Base-by-base conservation (phyloP, 2,888 invertebrate genomes). In the Papilio gigon region DNA sequence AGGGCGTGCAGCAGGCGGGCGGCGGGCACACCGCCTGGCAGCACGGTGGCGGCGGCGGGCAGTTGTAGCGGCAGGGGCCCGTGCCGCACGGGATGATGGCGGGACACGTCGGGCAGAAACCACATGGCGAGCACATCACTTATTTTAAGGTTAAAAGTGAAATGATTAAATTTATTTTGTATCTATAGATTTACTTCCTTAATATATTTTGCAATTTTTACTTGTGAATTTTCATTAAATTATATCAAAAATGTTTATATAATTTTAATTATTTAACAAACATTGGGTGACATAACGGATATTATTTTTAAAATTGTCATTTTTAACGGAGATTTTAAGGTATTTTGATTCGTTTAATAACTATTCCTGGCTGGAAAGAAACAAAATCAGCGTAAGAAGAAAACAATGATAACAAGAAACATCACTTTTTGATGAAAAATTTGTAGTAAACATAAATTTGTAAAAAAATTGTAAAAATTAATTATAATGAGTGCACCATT, bases 401-500 rank as follows among this genome's bases (percentile, higher is more conserved):
- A 67, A 67, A 42, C 4, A 27, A 1, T 27, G 1, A 12, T 58
- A 9, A 30, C 17, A 37, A 12, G 11, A 42, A 17, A 42, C 33
- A 30, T 60, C 67, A 62, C 17, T 42, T 50, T 42, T 63, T 44
- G 27, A 17, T 69, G 20, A 37, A 17, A 64, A 65, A 70, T 65
- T 68, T 60, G 42, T 53, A 30, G n/a, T 64, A 59, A 63, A 67
- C 62, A 17, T 42, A 71, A 65, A 75, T 67, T 67, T 66, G 68
- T 69, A 67, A 75, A 80, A 84, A 79, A 78, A 75, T 70, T 60
- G 33, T 73, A 42, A 77, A 78, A 78, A 72, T 25, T 25, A 53
- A 59, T 61, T 22, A 80, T 82, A 85, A 90, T 91, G 90, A 89
- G 90, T 81, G 90, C 89, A 74, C 88, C 90, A 1, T 89, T 87